phyloP scores from a whole-genome alignment of 2,113 vertebrate species.

The Capreolus pygargus region DNA sequence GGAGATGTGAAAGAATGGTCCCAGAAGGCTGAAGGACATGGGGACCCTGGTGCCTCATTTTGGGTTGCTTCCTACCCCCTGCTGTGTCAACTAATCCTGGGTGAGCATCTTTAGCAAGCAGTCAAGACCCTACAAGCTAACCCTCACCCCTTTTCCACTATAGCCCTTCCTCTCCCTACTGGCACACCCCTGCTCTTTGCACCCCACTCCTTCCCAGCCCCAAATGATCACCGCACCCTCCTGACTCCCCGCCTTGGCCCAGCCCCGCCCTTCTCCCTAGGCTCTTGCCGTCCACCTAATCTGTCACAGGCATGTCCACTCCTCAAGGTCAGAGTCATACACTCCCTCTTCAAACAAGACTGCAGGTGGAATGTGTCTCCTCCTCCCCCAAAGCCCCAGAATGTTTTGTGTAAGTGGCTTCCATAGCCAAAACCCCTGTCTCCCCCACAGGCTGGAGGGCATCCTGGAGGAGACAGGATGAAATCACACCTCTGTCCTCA shows the following conservation, averaged over 20 bases:
- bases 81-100: background rate
- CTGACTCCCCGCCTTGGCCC: background rate
- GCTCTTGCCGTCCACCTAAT: background rate
- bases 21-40: background rate
- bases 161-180: background rate
- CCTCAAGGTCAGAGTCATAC: background rate
- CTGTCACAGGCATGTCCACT: background rate
- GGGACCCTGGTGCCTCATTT: background rate
- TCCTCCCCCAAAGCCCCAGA: background rate
- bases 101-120: background rate
- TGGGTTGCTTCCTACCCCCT: no score
- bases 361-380: background rate
- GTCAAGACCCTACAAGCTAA: background rate
- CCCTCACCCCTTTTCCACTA: background rate
- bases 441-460: background rate
- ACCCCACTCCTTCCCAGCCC: background rate
- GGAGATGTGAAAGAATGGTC: background rate
- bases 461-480: background rate
- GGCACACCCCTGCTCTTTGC: background rate
- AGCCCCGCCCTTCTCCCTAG: background rate
- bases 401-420: background rate
- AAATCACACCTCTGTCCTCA: background rate
- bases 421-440: background rate
- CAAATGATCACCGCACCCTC: fast-evolving
- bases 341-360: background rate